Percentiles rank a stretch among this genome's conserved stretches.
phyloP scores from a whole-genome alignment of 2,113 vertebrate species.

The Scatophagus argus region DNA sequence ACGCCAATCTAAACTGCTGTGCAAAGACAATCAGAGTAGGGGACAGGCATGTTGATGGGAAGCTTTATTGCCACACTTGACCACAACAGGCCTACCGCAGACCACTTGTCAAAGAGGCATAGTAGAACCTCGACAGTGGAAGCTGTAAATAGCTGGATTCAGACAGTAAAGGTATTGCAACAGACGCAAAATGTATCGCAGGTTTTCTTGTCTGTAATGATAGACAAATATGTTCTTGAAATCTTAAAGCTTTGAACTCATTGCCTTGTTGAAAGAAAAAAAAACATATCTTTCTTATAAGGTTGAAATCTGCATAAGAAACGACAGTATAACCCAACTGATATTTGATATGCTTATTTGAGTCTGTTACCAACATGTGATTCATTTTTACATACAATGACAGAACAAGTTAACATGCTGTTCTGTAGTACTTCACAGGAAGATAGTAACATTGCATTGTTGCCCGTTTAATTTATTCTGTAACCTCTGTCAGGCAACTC shows the following conservation, averaged over 20 bases:
- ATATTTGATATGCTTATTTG: neutral
- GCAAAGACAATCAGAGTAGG: slow-evolving; percentile 65
- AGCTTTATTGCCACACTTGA: slow-evolving; percentile 19
- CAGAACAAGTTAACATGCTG: neutral
- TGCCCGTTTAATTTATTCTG: neutral
- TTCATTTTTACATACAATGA: too few relatives aligned
- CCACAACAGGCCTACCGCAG: slow-evolving; percentile 41
- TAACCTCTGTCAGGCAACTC: neutral
- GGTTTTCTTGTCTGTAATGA: neutral
- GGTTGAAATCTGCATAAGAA: too few relatives aligned
- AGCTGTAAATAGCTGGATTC: slow-evolving; percentile 8
- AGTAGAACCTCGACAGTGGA: neutral
- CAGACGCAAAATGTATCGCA: neutral
- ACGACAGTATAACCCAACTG: neutral
- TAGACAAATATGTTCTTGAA: neutral
- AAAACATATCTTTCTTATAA: too few relatives aligned
- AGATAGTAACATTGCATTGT: neutral
- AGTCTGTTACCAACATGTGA: neutral
- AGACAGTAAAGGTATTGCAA: neutral
- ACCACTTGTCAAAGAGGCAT: slow-evolving; percentile 21
- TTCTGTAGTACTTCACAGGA: neutral
- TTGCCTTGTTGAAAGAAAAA: too few relatives aligned
- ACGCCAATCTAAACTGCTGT: slow-evolving; percentile 65
- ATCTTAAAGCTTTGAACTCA: neutral
- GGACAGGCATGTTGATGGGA: neutral